Evolutionary conservation across 1,140 invertebrate genomes (phyloP), one percentile per base, ranked within the genome.

Genomic region (Drosophila melanica): DNA sequence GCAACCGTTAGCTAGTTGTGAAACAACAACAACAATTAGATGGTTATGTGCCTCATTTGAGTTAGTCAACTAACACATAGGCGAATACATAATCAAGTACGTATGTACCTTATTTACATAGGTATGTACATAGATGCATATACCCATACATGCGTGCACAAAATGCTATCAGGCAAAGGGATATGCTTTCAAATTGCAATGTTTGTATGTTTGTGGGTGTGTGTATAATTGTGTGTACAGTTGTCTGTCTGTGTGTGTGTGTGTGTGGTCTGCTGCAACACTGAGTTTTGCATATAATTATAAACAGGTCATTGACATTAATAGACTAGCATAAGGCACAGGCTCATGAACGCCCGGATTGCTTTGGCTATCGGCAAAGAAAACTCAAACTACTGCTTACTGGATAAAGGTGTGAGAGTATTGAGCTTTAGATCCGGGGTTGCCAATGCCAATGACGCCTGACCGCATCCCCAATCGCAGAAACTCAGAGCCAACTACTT

Each of bases 221-320:
- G 33, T 35, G 90, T 89, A 89, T 90, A 85, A 90, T 90, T 84
- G 84, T 89, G 84, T 10, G 9, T 76, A 39, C 69, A 39, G 68
- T 39, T 57, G 30, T 65, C 53, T 75, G 62, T 23, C 14, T 54
- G 45, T 60, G 39, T 39, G 60, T 63, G 67, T 60, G 14, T 37
- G 41, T 63, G 55, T 80, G 63, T 70, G 59, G 77, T 70, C 47
- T 70, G 76, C 57, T 75, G 81, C 58, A 53, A 57, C 62, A 57
- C 33, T 55, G 54, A 70, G 63, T 87, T 72, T 90, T 90, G 85
- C 80, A 87, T 89, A 89, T 90, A 90, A 90, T 89, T 84, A 90
- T 89, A 90, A 80, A 63, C 84, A 89, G 84, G 84, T 89, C 84
- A 90, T 90, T 89, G 84, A 89, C 84, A 84, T 89, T 84, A 70